A percentile compares a stretch with the other conserved stretches of the same genome.
Evolutionary conservation across 2,113 vertebrate genomes (phyloP).

Genomic region (Vicugna pacos): DNA sequence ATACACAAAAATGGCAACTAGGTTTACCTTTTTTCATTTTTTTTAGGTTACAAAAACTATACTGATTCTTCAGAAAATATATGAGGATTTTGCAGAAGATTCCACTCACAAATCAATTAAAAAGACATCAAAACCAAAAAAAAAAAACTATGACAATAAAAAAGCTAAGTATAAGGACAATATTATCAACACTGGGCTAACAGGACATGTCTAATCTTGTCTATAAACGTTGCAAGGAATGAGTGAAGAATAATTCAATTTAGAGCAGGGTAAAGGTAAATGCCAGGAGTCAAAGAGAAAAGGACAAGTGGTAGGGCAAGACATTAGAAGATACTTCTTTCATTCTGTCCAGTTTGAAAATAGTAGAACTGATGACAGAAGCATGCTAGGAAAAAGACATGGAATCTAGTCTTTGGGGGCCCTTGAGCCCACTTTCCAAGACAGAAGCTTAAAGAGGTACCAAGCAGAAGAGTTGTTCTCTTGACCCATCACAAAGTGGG

Average conservation of each 20-base stretch:
- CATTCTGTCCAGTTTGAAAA: neutral
- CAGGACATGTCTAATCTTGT: neutral
- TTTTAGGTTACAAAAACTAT: neutral
- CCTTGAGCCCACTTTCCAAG: neutral
- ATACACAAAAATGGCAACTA: neutral
- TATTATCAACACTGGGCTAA: neutral
- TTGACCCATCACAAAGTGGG: neutral
- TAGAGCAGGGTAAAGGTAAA: neutral
- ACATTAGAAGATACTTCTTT: neutral
- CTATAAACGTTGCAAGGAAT: neutral
- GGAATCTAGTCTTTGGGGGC: neutral
- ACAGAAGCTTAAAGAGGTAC: neutral
- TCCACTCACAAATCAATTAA: neutral
- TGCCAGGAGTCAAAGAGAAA: neutral
- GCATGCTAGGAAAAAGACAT: neutral
- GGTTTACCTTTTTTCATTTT: neutral
- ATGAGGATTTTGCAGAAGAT: neutral
- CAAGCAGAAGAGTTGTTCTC: neutral
- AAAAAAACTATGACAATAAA: neutral
- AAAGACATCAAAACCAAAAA: neutral
- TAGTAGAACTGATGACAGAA: neutral
- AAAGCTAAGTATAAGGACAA: neutral
- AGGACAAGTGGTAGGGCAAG: neutral
- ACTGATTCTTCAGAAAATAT: conserved; percentile 24
- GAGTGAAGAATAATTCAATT: neutral